Percentiles rank a stretch among this genome's conserved stretches.
phyloP scores from a whole-genome alignment of 2,113 vertebrate species.

The Xerus inauris region DNA sequence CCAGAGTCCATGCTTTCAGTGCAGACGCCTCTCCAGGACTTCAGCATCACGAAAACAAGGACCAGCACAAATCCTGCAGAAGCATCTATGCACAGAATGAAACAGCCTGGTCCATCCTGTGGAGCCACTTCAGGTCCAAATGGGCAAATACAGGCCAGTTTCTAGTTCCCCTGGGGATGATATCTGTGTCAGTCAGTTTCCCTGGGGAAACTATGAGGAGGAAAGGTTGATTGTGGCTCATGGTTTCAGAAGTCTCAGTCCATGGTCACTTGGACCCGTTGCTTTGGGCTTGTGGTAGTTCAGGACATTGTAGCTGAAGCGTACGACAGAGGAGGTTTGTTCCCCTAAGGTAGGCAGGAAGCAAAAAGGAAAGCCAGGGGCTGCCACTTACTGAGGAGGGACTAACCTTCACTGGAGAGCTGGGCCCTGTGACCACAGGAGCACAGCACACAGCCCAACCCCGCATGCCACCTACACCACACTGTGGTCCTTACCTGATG shows the following conservation, averaged over 20 bases:
- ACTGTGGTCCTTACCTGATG: neutral
- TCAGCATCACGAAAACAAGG: neutral
- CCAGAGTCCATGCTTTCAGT: too few relatives aligned
- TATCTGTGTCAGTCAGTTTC: neutral
- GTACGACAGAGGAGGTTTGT: neutral
- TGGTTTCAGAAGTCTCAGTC: neutral
- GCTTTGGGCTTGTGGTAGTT: too few relatives aligned
- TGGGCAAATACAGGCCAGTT: neutral
- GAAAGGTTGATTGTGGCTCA: neutral
- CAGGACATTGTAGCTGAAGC: too few relatives aligned
- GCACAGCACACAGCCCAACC: too few relatives aligned
- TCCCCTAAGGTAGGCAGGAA: neutral
- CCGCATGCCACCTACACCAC: too few relatives aligned
- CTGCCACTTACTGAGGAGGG: neutral
- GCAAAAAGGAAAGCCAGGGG: neutral
- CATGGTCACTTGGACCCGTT: neutral
- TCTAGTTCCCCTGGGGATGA: neutral
- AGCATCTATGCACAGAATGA: neutral
- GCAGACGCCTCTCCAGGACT: too few relatives aligned
- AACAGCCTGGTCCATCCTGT: neutral
- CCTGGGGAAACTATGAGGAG: too few relatives aligned
- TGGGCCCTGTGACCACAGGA: neutral
- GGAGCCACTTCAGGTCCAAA: neutral
- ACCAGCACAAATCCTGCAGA: neutral
- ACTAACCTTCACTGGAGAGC: rapidly evolving